Evolutionary conservation across 2,797 vertebrate species (phyloP).

Genomic region (Acanthurus lineatus): DNA sequence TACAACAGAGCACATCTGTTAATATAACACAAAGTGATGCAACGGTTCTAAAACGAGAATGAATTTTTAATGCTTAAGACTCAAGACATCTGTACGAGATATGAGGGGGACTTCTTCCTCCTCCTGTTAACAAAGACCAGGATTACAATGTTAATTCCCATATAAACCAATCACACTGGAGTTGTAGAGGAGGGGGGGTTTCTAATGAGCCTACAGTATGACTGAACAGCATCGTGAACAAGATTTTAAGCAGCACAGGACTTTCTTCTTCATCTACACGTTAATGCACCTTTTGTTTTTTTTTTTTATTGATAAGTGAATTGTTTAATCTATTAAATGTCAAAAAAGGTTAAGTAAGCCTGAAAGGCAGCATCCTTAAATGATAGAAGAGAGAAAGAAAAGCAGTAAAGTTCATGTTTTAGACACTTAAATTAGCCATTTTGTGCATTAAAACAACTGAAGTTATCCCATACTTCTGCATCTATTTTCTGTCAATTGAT

Average conservation of each 20-base stretch:
- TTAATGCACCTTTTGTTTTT: background rate
- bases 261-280: background rate
- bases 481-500: background rate
- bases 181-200: background rate
- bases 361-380: background rate
- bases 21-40: background rate
- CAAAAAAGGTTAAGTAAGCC: background rate
- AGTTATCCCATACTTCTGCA: too few relatives aligned
- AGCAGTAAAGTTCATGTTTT: too few relatives aligned
- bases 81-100: background rate
- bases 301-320: background rate
- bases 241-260: background rate
- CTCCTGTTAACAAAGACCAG: slow-evolving; percentile 11
- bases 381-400: too few relatives aligned
- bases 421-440: too few relatives aligned
- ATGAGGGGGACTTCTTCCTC: background rate
- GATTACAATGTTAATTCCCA: slow-evolving; percentile 16
- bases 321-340: too few relatives aligned
- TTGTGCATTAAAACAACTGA: too few relatives aligned
- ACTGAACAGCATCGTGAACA: background rate
- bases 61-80: background rate
- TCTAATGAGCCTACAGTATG: background rate
- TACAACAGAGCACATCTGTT: background rate
- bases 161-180: slow-evolving; percentile 1
- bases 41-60: too few relatives aligned